Conservation (phyloP, 1,140 invertebrate genomes). For the Orchestia grillus region DNA sequence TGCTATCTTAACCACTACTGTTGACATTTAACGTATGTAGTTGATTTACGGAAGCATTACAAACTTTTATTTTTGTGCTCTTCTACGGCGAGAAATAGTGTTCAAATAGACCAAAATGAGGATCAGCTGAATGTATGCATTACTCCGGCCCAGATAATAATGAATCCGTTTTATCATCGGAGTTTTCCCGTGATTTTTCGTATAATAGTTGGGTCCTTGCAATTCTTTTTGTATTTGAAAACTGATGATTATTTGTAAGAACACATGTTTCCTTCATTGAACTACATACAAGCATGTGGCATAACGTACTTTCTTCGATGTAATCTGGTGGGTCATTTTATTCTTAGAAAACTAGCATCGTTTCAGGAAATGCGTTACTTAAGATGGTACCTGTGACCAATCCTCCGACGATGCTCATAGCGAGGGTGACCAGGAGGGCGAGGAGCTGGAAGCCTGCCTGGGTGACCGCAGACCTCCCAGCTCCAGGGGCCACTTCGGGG, state of each 20-base stretch:
- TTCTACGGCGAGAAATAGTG: no score
- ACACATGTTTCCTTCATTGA: no score
- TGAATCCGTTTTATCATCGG: background rate
- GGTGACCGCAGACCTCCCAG: constrained; percentile 76
- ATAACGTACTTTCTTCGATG: background rate
- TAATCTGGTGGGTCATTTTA: background rate
- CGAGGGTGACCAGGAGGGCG: constrained; percentile 80
- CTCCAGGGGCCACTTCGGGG: constrained; percentile 72
- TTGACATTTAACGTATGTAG: no score
- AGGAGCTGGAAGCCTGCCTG: constrained; percentile 86
- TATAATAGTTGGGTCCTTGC: background rate
- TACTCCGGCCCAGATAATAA: background rate
- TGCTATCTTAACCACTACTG: no score
- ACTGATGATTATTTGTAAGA: background rate
- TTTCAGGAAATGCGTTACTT: background rate
- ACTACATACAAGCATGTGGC: no score
- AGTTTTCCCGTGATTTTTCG: background rate
- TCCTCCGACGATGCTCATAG: constrained; percentile 82
- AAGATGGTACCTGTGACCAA: constrained; percentile 79
- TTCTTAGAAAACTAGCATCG: no score
- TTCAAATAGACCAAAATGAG: background rate
- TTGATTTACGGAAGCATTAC: no score
- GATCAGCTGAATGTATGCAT: background rate
- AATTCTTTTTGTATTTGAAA: background rate
- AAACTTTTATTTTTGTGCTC: no score